These are phyloP conservation scores for Chinchilla lanigera DNA, from an alignment of 2,113 vertebrate genomes.

Conservation along the genomic window DNA sequence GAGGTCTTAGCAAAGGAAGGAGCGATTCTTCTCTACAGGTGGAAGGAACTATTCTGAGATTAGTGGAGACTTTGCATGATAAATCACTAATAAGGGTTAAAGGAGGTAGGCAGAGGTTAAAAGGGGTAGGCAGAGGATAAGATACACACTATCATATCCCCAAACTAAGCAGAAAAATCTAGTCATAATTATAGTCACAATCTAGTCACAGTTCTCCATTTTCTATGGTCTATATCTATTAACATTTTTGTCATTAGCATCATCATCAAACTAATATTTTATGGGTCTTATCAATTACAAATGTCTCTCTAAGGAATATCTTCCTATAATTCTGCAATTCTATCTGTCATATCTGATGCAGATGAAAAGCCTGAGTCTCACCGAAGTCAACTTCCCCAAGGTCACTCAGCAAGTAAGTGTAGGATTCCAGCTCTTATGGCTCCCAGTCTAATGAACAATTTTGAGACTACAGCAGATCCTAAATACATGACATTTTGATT, in stretches of 20 bases:
- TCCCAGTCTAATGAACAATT: constrained; percentile 40
- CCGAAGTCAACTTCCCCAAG: background rate
- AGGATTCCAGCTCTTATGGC: background rate
- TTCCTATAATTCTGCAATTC: background rate
- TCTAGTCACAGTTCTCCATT: background rate
- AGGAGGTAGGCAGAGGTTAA: background rate
- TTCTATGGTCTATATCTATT: background rate
- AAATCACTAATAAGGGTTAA: background rate
- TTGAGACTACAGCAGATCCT: constrained; percentile 33
- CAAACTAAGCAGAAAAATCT: background rate
- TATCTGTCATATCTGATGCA: background rate
- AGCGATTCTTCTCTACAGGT: background rate
- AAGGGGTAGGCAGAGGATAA: background rate
- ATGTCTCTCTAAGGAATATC: background rate
- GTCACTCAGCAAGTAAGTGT: background rate
- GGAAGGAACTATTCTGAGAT: constrained; percentile 31
- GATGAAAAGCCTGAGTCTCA: constrained; percentile 39
- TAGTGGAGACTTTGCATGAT: background rate
- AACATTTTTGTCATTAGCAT: background rate
- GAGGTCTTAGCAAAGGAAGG: background rate
- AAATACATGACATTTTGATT: constrained; percentile 65
- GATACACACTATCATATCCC: background rate
- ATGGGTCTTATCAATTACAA: background rate
- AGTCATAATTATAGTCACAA: background rate
- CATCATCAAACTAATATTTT: constrained; percentile 10